These are phyloP conservation scores for Trypoxylus dichotomus DNA, from an alignment of 1,140 invertebrate species.

Conservation along the genomic window DNA sequence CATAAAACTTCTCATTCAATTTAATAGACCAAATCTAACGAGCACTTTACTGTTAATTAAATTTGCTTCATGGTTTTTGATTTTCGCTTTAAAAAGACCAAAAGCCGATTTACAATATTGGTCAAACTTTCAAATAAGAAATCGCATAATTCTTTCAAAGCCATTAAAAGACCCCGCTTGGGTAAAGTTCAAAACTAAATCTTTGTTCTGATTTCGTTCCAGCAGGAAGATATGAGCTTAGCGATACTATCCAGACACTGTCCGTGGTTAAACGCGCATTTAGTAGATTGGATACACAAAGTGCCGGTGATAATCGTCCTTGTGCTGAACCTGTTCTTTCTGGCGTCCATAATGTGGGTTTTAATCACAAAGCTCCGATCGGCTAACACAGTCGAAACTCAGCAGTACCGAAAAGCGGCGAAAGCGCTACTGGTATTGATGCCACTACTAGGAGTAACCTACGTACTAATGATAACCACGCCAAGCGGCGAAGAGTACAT, in stretches of 20 bases:
- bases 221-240: constrained; percentile 29
- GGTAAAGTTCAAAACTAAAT: too few species aligned
- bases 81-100: too few species aligned
- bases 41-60: too few species aligned
- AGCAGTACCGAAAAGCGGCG: constrained; percentile 84
- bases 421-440: constrained; percentile 85
- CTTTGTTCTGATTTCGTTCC: neutral
- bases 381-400: constrained; percentile 74
- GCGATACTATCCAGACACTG: constrained; percentile 52
- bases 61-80: too few species aligned
- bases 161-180: too few species aligned
- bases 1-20: too few species aligned
- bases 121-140: too few species aligned
- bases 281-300: constrained; percentile 79
- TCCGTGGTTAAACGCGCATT: constrained; percentile 69
- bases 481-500: constrained; percentile 65
- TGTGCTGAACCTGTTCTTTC: constrained; percentile 81
- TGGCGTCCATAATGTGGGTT: constrained; percentile 91
- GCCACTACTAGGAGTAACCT: constrained; percentile 84
- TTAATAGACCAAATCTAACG: too few species aligned
- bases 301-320: constrained; percentile 71
- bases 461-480: constrained; percentile 75
- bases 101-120: too few species aligned
- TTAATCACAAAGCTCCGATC: constrained; percentile 88
- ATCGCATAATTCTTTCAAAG: too few species aligned